Base-by-base conservation (phyloP, 2,113 vertebrate genomes). In the Synchiropus splendidus region DNA sequence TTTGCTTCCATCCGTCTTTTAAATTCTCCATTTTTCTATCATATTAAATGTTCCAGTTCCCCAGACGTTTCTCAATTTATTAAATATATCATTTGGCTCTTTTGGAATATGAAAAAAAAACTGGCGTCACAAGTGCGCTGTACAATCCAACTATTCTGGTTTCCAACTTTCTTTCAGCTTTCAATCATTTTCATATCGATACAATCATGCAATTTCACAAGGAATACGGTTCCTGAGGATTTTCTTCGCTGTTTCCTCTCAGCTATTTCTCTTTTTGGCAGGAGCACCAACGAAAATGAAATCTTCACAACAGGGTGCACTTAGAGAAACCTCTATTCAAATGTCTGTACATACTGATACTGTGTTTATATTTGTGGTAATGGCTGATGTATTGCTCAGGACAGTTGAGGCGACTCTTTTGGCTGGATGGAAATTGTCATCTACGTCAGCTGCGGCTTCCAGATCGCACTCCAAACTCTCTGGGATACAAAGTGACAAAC, bases 371-470 rank as follows among this genome's bases (percentile, higher is more conserved):
- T 72, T 57, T 63, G 61, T 54, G 72, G 72, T 36, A 42, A 45
- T 14, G 46, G 37, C 48, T 61, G 72, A 75, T 74, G 34, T 62
- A 70, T 67, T 43, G 49, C 64, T 17, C 52, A 34, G 46, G 64
- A 62, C 61, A 54, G 66, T 51, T 30, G 48, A 52, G 44, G 14
- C 15, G 50, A 61, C 50, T 47, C 44, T 61, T 53, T 55, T 31
- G 52, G 52, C 47, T 51, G 43, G 48, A 35, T 51, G 53, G 45
- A 65, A 64, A 61, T 55, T 61, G 68, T 64, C 65, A 51, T 70
- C 54, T 72, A 54, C 50, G 34, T 75, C 61, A 64, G 35, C 49
- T 58, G 64, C 37, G 54, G 73, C 69, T 64, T 66, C 33, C 36
- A 42, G 55, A 72, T 67, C 72, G 40, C 67, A 66, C 57, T 51